Evolutionary conservation across 2,888 invertebrate species (phyloP).

Genomic region (Lacanobia oleracea): DNA sequence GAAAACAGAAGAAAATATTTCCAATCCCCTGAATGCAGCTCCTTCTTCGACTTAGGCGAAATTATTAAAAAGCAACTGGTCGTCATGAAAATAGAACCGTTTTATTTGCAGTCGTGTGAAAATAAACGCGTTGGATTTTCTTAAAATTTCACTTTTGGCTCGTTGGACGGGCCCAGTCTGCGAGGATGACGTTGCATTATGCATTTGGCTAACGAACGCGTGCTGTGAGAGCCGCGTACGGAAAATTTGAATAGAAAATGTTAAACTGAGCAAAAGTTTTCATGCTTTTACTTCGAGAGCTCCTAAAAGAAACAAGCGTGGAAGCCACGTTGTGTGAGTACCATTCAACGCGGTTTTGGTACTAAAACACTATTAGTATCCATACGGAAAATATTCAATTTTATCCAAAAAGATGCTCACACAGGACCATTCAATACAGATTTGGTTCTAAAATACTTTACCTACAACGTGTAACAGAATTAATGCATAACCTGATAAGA

Average conservation of each 20-base stretch:
- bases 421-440: too few species aligned
- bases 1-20: neutral
- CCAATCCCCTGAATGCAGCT: neutral
- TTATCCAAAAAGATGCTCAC: too few species aligned
- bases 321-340: conserved; percentile 35
- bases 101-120: conserved; percentile 51
- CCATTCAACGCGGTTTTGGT: conserved; percentile 26
- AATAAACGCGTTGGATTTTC: conserved; percentile 69
- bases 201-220: conserved; percentile 88
- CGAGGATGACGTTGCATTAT: conserved; percentile 84
- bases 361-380: neutral
- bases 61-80: conserved; percentile 49
- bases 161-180: conserved; percentile 65
- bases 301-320: conserved; percentile 65
- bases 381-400: conserved; percentile 4
- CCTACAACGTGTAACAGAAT: too few species aligned
- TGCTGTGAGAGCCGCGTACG: conserved; percentile 76
- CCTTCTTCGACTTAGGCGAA: conserved; percentile 9
- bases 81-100: conserved; percentile 53
- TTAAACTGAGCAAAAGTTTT: conserved; percentile 75
- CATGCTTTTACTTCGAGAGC: conserved; percentile 69
- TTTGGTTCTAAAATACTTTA: too few species aligned
- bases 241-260: conserved; percentile 83
- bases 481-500: too few species aligned
- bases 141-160: conserved; percentile 80